Evolutionary conservation across 1,140 invertebrate species (phyloP), one percentile per base, ranked within the genome.

Genomic region (Cyclargus thomasi): DNA sequence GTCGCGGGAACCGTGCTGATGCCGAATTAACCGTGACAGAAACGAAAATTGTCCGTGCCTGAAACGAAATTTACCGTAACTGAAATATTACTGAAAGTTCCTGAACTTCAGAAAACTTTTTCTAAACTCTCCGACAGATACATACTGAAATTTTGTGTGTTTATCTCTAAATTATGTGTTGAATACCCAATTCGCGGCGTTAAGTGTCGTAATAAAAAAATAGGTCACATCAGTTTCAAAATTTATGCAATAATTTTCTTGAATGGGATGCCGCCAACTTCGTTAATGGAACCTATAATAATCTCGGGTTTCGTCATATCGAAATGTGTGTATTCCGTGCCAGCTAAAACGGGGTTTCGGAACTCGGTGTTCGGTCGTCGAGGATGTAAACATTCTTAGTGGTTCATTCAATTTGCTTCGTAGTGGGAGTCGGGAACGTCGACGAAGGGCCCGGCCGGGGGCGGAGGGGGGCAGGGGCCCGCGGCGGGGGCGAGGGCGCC

Each of bases 371-470:
- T 29, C 29, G 29, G 23, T 4, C 29, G 29, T 29, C 71, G 65
- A 72, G 79, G 77, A 81, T 81, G 75, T 83, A 81, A 80, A 81
- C 78, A 81, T 73, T 80, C 80, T 85, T 86, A 81, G 79, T 77
- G 74, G 74, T 81, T 85, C 82, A 86, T 85, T 88, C 82, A 86
- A 85, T 86, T 85, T 85, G 70, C 74, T 72, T 68, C 77, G 76
- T 70, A 82, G 82, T 80, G 81, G 83, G 82, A 85, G 82, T 78
- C 77, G 81, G 77, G 76, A 78, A 82, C 80, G 81, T 81, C 85
- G 81, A 84, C 80, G 82, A 86, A 86, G 82, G 83, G 83, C 82
- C 79, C 35, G 59, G 67, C 65, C 53, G 63, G 23, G 73, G 63
- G 70, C 65, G 66, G 62, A 36, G 67, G 63, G 22, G 67, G 72